These are phyloP conservation scores for Molossus alvarezi DNA, from an alignment of 2,797 vertebrate genomes.

Conservation along the genomic window DNA sequence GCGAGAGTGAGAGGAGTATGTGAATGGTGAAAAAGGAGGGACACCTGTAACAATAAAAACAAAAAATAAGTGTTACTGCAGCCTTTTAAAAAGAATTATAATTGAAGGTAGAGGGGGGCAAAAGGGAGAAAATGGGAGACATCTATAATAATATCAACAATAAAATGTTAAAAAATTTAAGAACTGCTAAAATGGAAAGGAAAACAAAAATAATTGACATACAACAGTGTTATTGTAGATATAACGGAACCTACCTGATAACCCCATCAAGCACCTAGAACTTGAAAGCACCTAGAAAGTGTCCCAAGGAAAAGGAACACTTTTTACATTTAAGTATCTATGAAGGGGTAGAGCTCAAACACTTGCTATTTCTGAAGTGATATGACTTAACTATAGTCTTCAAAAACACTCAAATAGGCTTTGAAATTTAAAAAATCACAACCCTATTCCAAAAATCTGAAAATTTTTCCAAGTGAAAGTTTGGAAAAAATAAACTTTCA, in stretches of 20 bases:
- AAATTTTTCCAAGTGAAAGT: constrained; percentile 12
- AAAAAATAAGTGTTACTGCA: too few species aligned
- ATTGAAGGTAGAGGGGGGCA: background rate
- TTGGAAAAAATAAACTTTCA: constrained; percentile 13
- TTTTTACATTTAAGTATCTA: background rate
- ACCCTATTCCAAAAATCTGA: background rate
- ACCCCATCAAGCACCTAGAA: background rate
- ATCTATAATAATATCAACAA: too few species aligned
- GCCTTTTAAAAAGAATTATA: background rate
- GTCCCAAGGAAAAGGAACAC: background rate
- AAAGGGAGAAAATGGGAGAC: too few species aligned
- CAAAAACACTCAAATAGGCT: background rate
- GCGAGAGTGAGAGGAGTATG: too few species aligned
- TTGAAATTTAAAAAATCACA: constrained; percentile 20
- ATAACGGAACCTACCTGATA: background rate
- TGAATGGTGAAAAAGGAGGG: too few species aligned
- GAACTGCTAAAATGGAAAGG: too few species aligned
- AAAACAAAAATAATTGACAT: background rate
- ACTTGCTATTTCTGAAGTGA: constrained; percentile 19
- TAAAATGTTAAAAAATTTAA: too few species aligned
- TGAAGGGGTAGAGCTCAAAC: background rate
- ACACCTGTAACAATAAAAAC: too few species aligned
- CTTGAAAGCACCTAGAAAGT: background rate
- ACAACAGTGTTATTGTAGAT: background rate
- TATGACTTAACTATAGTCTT: background rate